phyloP scores from a whole-genome alignment of 2,113 vertebrate genomes.

The Carettochelys insculpta region DNA sequence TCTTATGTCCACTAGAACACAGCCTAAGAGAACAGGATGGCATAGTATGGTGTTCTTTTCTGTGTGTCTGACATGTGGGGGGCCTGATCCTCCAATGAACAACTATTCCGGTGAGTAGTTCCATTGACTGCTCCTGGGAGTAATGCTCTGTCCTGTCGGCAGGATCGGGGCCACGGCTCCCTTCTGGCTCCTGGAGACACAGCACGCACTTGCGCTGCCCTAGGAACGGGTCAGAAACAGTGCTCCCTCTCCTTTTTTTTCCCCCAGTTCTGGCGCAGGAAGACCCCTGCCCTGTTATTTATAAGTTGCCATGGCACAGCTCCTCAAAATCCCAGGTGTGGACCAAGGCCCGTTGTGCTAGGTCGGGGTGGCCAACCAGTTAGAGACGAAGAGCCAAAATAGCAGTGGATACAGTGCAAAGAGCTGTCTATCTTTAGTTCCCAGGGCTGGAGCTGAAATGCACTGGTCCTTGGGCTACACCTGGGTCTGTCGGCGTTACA shows the following conservation, averaged over 20 bases:
- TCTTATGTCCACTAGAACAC: not conserved
- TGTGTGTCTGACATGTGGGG: not conserved
- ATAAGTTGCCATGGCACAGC: not conserved
- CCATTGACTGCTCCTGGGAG: not conserved
- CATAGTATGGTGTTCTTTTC: accelerated
- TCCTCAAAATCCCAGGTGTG: not conserved
- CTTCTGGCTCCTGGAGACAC: not conserved
- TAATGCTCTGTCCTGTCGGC: not conserved
- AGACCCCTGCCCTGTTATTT: not conserved
- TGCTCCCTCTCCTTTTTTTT: no score
- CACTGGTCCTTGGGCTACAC: no score
- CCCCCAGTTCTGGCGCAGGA: not conserved
- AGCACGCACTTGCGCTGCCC: not conserved
- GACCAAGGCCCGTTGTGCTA: not conserved
- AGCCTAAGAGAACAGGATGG: accelerated
- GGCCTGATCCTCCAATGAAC: not conserved
- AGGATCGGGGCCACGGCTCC: not conserved
- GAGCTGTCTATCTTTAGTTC: no score
- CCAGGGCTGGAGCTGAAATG: no score
- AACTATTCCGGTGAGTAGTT: not conserved
- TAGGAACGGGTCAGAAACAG: not conserved
- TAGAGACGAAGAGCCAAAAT: no score
- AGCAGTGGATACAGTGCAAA: no score
- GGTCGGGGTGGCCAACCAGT: no score
- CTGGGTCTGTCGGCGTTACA: no score